phyloP scores from a whole-genome alignment of 2,888 invertebrate species.

The Macrophya annulata region DNA sequence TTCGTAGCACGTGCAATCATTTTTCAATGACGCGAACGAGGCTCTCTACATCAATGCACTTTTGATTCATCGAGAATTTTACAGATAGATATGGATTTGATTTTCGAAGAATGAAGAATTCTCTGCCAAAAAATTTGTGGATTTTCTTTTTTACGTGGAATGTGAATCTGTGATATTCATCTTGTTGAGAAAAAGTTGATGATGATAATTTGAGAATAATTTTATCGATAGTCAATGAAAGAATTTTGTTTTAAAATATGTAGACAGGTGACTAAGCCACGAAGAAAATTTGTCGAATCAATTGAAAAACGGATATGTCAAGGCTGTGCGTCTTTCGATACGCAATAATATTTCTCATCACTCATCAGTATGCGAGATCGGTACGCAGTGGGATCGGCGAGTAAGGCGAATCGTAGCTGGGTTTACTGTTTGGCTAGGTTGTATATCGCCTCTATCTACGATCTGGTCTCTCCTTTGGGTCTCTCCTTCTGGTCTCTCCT shows the following conservation, averaged over 20 bases:
- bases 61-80: background rate
- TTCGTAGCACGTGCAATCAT: background rate
- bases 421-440: slow-evolving; percentile 59
- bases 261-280: background rate
- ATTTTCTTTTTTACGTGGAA: background rate
- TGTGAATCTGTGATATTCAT: background rate
- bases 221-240: background rate
- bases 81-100: background rate
- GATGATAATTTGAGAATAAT: too few relatives aligned
- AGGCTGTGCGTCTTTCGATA: slow-evolving; percentile 49
- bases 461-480: slow-evolving; percentile 57
- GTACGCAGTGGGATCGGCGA: slow-evolving; percentile 41
- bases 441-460: slow-evolving; percentile 60
- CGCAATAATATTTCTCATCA: slow-evolving; percentile 53
- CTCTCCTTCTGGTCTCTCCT: slow-evolving; percentile 52
- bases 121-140: background rate
- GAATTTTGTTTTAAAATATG: background rate
- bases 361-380: slow-evolving; percentile 56
- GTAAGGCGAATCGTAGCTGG: slow-evolving; percentile 53
- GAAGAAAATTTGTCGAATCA: background rate
- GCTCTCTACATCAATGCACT: background rate
- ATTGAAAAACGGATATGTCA: slow-evolving; percentile 14
- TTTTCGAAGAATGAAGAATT: background rate
- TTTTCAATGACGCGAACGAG: background rate
- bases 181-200: background rate